Evolutionary conservation across 2,888 invertebrate genomes (phyloP).

Genomic region (Melinopterus prodromus): DNA sequence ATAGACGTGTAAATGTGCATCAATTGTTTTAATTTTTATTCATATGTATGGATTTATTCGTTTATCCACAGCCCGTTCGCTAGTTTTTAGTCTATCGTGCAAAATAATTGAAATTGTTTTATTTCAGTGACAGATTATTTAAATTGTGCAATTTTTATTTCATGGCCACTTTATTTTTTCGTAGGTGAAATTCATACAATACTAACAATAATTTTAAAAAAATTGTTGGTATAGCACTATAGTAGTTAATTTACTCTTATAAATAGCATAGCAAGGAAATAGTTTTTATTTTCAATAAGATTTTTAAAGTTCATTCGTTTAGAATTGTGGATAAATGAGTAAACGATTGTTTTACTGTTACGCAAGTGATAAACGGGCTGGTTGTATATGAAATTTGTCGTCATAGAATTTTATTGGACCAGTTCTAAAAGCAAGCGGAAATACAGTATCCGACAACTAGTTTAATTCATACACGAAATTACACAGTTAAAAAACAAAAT

Average conservation of each 20-base stretch:
- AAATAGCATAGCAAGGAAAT: not conserved
- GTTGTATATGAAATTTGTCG: not conserved
- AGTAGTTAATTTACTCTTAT: not conserved
- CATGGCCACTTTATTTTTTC: not conserved
- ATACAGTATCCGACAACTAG: not conserved
- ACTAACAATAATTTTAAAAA: not conserved
- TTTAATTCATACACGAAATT: slow-evolving; percentile 8
- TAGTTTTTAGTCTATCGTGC: slow-evolving; percentile 5
- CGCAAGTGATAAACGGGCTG: not conserved
- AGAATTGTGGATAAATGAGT: not conserved
- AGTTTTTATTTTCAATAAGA: not conserved
- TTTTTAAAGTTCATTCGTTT: not conserved
- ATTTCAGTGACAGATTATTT: not conserved
- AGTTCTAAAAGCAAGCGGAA: too few relatives aligned
- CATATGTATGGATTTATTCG: slow-evolving; percentile 34
- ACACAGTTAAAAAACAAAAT: not conserved
- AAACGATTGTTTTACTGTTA: not conserved
- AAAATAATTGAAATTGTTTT: too few relatives aligned
- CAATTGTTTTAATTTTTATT: slow-evolving; percentile 10
- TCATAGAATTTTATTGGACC: too few relatives aligned
- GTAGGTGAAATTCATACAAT: not conserved
- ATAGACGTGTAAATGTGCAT: slow-evolving; percentile 32
- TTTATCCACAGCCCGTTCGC: slow-evolving; percentile 31
- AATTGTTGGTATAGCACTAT: not conserved
- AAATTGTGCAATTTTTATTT: not conserved